Percentiles rank a stretch among this genome's conserved stretches.
phyloP scores from a whole-genome alignment of 92 coral and sea anemone genomes.

The Zoanthus sansibaricus region DNA sequence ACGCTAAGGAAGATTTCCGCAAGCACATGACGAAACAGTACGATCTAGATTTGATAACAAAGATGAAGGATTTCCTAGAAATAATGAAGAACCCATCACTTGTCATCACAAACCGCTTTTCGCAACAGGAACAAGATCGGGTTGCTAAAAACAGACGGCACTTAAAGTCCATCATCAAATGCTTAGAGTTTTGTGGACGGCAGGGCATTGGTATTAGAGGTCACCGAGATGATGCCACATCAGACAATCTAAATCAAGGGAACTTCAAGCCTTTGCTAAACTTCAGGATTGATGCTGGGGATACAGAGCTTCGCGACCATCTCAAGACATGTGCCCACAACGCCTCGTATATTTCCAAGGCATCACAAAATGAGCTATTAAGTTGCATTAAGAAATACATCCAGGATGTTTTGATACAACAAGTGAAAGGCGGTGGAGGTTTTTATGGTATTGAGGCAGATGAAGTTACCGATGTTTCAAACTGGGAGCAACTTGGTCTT shows the following conservation, averaged over 20 bases:
- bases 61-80: not conserved
- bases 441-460: not conserved
- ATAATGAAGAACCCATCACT: not conserved
- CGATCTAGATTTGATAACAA: not conserved
- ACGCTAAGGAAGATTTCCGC: not conserved
- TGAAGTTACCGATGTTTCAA: too few relatives aligned
- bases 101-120: not conserved
- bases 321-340: not conserved
- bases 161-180: not conserved
- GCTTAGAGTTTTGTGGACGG: not conserved
- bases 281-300: not conserved
- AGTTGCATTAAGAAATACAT: not conserved
- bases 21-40: slow-evolving; percentile 7
- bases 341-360: not conserved
- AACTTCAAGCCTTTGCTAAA: not conserved
- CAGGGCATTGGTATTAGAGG: slow-evolving; percentile 2
- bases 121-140: not conserved
- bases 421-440: not conserved
- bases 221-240: slow-evolving; percentile 1
- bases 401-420: not conserved
- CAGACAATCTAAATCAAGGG: not conserved
- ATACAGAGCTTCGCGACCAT: not conserved
- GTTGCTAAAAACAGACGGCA: not conserved
- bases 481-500: too few relatives aligned
- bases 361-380: not conserved